Percentiles rank a stretch among this genome's conserved stretches.
Evolutionary conservation across 2,797 vertebrate genomes (phyloP).

Genomic region (Pseudochirops corinnae): DNA sequence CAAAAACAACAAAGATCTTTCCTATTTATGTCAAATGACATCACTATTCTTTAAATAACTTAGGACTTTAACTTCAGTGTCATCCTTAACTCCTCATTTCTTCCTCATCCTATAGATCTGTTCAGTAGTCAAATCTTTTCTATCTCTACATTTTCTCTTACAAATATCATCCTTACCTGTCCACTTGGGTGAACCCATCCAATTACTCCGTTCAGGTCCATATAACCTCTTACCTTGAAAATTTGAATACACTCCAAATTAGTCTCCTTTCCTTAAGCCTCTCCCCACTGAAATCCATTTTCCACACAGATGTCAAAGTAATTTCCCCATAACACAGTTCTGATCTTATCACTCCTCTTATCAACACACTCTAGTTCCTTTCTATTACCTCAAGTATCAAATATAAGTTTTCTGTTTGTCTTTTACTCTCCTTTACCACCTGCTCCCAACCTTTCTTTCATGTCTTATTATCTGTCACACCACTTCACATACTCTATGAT

Average conservation of each 20-base stretch:
- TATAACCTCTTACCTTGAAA: background rate
- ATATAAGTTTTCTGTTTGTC: background rate
- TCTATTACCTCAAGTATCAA: background rate
- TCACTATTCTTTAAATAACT: background rate
- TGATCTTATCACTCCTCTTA: background rate
- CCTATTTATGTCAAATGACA: background rate
- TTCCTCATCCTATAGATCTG: background rate
- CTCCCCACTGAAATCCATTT: background rate
- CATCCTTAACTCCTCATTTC: background rate
- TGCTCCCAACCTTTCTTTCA: background rate
- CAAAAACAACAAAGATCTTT: background rate
- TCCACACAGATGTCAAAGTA: background rate
- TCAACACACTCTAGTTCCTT: background rate
- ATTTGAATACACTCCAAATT: background rate
- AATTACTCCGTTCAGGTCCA: background rate
- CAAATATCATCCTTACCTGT: too few species aligned
- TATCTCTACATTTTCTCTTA: background rate
- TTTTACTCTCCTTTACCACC: background rate
- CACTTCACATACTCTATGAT: background rate
- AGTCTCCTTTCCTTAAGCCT: background rate
- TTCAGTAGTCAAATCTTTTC: background rate
- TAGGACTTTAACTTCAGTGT: background rate
- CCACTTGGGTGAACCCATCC: background rate
- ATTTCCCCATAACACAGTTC: background rate
- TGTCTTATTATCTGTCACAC: background rate